Conservation (phyloP, 2,888 invertebrate species). For the Ophion costatus region DNA sequence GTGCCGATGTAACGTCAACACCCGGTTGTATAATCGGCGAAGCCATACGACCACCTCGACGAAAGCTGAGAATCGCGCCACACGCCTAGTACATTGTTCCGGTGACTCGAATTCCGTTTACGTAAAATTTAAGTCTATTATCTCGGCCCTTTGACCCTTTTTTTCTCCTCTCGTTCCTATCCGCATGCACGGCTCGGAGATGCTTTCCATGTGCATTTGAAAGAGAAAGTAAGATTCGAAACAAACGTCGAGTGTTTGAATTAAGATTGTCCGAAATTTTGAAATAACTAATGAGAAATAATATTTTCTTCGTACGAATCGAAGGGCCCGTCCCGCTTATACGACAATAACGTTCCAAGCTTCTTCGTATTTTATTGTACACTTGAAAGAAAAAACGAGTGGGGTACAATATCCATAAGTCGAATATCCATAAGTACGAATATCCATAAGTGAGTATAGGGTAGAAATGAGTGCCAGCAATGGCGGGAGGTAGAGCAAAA, state of each 20-base stretch:
- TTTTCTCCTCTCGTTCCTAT: constrained; percentile 28
- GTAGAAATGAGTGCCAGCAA: no score
- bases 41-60: constrained; percentile 71
- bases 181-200: not conserved
- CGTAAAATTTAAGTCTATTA: constrained; percentile 79
- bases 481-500: no score
- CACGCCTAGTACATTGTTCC: constrained; percentile 58
- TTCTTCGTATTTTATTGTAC: no score
- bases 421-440: no score
- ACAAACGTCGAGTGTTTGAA: no score
- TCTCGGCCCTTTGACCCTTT: constrained; percentile 22
- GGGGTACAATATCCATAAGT: no score
- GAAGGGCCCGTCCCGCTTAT: not conserved
- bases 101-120: constrained; percentile 76
- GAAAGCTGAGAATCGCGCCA: constrained; percentile 47
- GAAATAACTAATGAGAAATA: no score
- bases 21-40: constrained; percentile 72
- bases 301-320: no score
- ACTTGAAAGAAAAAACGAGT: no score
- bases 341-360: no score
- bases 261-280: no score
- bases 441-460: no score
- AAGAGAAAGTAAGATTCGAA: not conserved
- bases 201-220: not conserved
- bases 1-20: constrained; percentile 14